These are phyloP conservation scores for Pseudomyrmex sp. DNA, from an alignment of 1,140 invertebrate genomes.

Conservation along the genomic window DNA sequence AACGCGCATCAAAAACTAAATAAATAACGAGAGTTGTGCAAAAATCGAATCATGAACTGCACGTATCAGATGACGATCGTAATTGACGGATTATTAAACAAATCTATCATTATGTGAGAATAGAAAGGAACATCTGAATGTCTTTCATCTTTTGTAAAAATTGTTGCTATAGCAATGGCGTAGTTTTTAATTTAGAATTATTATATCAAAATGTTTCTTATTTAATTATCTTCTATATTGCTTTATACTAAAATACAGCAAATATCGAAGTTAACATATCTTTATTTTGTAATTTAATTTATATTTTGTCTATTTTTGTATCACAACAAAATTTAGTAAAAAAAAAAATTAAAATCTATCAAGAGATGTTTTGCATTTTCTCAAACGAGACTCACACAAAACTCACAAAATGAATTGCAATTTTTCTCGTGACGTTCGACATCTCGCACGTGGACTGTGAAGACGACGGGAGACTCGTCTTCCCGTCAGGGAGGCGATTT, in stretches of 20 bases:
- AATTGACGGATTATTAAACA: neutral
- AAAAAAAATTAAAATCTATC: neutral
- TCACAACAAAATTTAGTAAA: neutral
- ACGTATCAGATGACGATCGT: neutral
- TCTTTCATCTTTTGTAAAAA: neutral
- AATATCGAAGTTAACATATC: neutral
- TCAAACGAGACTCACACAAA: neutral
- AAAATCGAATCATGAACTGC: neutral
- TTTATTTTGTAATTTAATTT: neutral
- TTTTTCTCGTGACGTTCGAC: neutral
- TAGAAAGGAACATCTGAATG: neutral
- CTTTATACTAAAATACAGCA: no score
- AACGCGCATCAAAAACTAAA: no score
- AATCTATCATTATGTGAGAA: neutral
- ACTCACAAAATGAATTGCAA: neutral
- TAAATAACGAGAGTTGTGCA: neutral
- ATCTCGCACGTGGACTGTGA: neutral
- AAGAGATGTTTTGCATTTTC: neutral
- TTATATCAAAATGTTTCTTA: no score
- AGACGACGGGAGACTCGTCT: neutral
- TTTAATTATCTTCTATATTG: neutral
- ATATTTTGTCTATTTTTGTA: neutral
- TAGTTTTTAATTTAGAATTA: no score
- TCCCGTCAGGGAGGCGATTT: constrained; percentile 25
- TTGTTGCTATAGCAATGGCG: no score